phyloP scores from a whole-genome alignment of 2,797 vertebrate species.

The Trachurus trachurus region DNA sequence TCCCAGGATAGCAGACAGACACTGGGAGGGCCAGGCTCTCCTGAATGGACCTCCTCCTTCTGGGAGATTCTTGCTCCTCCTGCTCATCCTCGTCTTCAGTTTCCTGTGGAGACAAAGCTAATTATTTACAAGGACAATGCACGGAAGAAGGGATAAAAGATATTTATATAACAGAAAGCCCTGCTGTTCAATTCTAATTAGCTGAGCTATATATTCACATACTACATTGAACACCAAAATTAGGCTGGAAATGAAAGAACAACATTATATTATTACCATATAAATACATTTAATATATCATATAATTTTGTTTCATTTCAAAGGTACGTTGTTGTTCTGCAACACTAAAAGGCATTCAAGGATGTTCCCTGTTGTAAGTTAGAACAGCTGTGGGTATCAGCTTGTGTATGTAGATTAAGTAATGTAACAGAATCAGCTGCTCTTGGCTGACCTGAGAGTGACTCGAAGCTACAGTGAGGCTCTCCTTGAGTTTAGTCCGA shows the following conservation, averaged over 20 bases:
- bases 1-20: slow-evolving; percentile 71
- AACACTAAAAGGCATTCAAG: not conserved
- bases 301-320: not conserved
- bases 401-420: not conserved
- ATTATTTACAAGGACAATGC: slow-evolving; percentile 61
- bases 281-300: not conserved
- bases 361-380: not conserved
- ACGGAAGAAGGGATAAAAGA: slow-evolving; percentile 48
- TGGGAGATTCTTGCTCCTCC: slow-evolving; percentile 72
- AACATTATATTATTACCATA: not conserved
- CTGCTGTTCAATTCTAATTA: slow-evolving; percentile 14
- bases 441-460: slow-evolving; percentile 81
- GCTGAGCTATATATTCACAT: not conserved
- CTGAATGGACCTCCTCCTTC: slow-evolving; percentile 82
- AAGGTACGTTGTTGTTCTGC: slow-evolving; percentile 6
- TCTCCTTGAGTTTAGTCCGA: slow-evolving; percentile 90
- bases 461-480: slow-evolving; percentile 62
- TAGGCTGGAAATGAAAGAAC: no score
- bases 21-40: slow-evolving; percentile 86
- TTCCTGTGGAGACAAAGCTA: slow-evolving; percentile 77
- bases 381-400: slow-evolving; percentile 1
- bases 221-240: not conserved
- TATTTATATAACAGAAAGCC: slow-evolving; percentile 39
- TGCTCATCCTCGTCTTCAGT: slow-evolving; percentile 80
- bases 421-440: not conserved